Conservation (phyloP, 2,113 vertebrate species). For the Marcusenius ussheri region DNA sequence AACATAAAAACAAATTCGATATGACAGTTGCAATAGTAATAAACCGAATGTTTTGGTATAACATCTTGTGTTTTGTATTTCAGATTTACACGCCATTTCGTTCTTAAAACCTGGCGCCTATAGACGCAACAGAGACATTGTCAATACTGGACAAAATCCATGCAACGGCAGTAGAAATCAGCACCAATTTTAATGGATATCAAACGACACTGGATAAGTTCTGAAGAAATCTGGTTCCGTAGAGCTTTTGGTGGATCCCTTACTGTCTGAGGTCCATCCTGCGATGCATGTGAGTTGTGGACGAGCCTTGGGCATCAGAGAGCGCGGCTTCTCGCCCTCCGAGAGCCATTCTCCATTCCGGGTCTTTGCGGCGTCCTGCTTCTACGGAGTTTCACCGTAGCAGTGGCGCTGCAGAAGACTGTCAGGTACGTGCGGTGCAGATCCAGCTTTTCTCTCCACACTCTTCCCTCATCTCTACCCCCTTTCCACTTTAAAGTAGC, state of each 20-base stretch:
- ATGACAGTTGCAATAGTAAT: background rate
- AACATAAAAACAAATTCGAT: background rate
- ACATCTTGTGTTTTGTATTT: background rate
- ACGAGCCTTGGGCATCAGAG: background rate
- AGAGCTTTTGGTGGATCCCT: background rate
- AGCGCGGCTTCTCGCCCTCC: background rate
- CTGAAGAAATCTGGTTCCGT: background rate
- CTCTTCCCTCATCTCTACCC: background rate
- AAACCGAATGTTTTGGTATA: background rate
- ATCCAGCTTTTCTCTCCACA: slow-evolving; percentile 1
- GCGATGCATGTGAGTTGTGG: background rate
- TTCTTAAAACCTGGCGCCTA: background rate
- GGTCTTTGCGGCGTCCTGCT: slow-evolving; percentile 21
- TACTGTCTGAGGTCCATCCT: background rate
- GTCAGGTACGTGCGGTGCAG: slow-evolving; percentile 20
- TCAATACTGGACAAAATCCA: background rate
- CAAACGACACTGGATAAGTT: background rate
- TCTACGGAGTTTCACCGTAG: slow-evolving; percentile 1
- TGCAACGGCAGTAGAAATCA: background rate
- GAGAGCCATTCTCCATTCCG: slow-evolving; percentile 17
- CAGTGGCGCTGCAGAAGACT: slow-evolving; percentile 23
- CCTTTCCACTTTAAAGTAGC: slow-evolving; percentile 1
- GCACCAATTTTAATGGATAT: background rate
- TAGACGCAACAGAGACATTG: background rate
- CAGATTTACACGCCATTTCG: background rate